phyloP scores from a whole-genome alignment of 2,113 vertebrate species.

The Mesitornis unicolor region DNA sequence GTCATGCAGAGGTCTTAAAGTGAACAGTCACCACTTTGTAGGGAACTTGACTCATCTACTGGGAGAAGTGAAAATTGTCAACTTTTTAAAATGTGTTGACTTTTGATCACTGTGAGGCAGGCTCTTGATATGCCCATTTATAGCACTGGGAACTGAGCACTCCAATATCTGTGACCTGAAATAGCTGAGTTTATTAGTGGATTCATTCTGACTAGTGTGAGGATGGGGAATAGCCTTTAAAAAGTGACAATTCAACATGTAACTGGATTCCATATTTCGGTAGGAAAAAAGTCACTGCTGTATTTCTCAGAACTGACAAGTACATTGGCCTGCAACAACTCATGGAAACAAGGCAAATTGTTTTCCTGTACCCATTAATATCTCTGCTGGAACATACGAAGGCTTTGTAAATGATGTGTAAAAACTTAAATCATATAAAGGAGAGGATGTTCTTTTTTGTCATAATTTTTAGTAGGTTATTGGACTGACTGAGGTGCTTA shows the following conservation, averaged over 20 bases:
- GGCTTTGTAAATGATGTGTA: background rate
- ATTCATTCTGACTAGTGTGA: background rate
- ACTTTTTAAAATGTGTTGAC: background rate
- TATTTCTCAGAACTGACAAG: background rate
- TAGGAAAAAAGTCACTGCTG: background rate
- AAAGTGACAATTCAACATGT: background rate
- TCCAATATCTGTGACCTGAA: background rate
- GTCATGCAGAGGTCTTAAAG: background rate
- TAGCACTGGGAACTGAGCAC: background rate
- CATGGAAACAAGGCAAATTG: background rate
- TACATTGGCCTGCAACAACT: background rate
- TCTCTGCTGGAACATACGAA: background rate
- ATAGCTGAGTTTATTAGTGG: background rate
- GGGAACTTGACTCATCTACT: background rate
- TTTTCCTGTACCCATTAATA: background rate
- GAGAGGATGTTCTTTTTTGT: background rate
- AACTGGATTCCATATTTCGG: background rate
- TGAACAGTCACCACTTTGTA: background rate
- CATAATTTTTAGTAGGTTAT: background rate
- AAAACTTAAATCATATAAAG: background rate
- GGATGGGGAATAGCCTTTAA: background rate
- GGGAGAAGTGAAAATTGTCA: background rate
- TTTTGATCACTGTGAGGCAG: background rate
- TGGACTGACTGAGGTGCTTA: background rate
- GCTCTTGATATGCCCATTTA: background rate